Base-by-base conservation (phyloP, 2,113 vertebrate species). In the Glareola pratincola region DNA sequence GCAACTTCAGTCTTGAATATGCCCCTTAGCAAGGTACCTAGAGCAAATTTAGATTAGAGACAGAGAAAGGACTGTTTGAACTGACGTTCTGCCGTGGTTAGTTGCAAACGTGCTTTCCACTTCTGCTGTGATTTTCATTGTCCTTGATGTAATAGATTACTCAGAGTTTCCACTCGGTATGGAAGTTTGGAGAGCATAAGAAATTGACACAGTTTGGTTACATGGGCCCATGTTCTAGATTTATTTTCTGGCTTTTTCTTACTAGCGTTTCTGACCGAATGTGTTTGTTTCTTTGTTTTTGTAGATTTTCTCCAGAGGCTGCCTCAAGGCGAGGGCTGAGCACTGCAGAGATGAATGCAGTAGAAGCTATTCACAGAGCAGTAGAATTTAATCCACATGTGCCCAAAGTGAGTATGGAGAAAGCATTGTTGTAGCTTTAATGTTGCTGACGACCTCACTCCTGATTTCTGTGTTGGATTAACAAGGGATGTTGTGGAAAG, bases 371-470 rank as follows among this genome's bases (percentile, higher is more conserved):
- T 97, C 99, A 99, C 97, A 99, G 99, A 99, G 99, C 99, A 30
- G 99, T 99, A 98, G 99, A 99, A 98, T 99, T 99, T 97, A 99
- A 99, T 97, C 99, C 99, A 95, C 99, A 99, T 34, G 99, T 99
- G 94, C 99, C 99, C 94, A 99, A 99, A 99, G 99, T 99, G 96
- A 99, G 99, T 98, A 85, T n/a, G 63, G 74, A 89, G 85, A 82
- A 79, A 91, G 71, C 59, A 60, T 20, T 72, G 19, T 76, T 50
- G 36, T 71, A 88, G 24, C 39, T 91, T 60, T 83, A 63, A 63
- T 12, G 18, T 48, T 76, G 75, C 60, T 74, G 72, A 69, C 48
- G 27, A 41, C 72, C 30, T n/a, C 19, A 39, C 13, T 92, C 41
- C 29, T 71, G 23, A 30, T 72, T 94, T 96, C 59, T 87, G 9